Base-by-base conservation (phyloP, 2,113 vertebrate species). In the Labrus mixtus region DNA sequence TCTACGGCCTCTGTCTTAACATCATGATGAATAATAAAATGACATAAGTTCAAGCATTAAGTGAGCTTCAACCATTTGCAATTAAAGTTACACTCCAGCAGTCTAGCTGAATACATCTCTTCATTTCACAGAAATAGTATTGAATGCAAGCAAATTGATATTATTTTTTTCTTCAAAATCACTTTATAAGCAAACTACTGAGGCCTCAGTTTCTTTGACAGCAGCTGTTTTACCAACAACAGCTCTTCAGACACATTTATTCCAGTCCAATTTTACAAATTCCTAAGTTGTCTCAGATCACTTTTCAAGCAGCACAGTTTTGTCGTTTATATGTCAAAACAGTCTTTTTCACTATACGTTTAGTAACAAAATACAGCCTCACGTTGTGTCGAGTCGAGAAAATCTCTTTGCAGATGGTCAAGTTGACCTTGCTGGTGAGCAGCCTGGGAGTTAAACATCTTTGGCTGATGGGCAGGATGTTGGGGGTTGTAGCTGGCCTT, bases 401-500 rank as follows among this genome's bases (percentile, higher is more conserved):
- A 97, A 22, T 97, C 95, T 77, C 80, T 93, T 15, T 98, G 96
- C 68, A 98, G 92, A 55, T 92, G 93, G 78, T 97, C 95, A 78
- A 97, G 95, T 3, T 83, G 78, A 79, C 92, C 94, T 22, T 92
- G 94, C 69, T 94, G 80, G 22, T 63, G 81, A 66, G 64, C 15
- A 79, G 65, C 90, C 43, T 92, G 92, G 3, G 90, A 73, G 89
- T 90, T 85, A 39, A 94, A 91, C 80, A 86, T 90, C 60, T 90
- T 80, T 22, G 89, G 91, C 78, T 94, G 93, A 63, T 78, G 86
- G 56, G 87, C 84, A 86, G 95, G 86, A 59, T 94, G 94, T 54
- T 95, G 95, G 17, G 96, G 96, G n/a, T 95, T 96, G 68, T 96
- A 99, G 25, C 66, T 93, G 63, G 95, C 95, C 93, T 95, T 96